Conservation (phyloP, 2,113 vertebrate genomes). For the Oxyruncus cristatus region DNA sequence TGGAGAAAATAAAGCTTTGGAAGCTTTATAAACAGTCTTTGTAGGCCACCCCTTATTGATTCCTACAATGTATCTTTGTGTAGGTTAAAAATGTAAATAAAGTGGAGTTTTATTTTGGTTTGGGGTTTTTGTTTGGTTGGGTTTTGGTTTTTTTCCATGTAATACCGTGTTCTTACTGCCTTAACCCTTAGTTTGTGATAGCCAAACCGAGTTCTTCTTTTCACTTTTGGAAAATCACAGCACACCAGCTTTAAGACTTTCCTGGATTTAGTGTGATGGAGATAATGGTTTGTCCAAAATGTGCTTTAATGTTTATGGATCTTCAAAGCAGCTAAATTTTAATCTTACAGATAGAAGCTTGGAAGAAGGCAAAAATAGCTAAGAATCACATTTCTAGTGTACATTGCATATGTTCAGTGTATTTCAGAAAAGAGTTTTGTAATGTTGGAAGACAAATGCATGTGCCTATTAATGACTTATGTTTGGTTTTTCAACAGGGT, state of each 20-base stretch:
- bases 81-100: neutral
- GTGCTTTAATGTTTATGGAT: neutral
- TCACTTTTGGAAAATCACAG: neutral
- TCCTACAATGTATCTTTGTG: neutral
- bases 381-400: neutral
- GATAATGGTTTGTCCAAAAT: neutral
- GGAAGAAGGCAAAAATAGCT: neutral
- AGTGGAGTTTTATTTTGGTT: neutral
- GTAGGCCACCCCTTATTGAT: neutral
- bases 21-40: neutral
- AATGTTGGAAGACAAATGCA: neutral
- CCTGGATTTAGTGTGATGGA: neutral
- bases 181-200: neutral
- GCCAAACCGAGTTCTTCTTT: neutral
- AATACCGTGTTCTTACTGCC: neutral
- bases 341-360: neutral
- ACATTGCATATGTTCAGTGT: neutral
- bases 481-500: conserved; percentile 67
- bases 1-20: neutral
- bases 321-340: neutral
- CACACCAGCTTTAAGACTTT: neutral
- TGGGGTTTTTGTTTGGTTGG: neutral
- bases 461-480: neutral
- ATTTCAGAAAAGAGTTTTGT: neutral
- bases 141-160: neutral